Evolutionary conservation across 2,888 invertebrate species (phyloP).

Genomic region (Aphrophora alni): DNA sequence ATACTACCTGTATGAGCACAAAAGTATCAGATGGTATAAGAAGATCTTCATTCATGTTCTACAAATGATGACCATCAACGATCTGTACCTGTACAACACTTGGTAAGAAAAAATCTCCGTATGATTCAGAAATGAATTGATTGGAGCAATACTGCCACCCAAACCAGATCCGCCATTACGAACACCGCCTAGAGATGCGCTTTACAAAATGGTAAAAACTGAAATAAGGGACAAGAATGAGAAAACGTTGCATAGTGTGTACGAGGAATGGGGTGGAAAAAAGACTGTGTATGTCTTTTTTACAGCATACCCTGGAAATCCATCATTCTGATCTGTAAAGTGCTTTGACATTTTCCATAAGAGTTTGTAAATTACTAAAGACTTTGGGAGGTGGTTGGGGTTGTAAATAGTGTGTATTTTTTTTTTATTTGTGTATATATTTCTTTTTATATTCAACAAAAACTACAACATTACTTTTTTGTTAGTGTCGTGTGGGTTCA

Average conservation of each 20-base stretch:
- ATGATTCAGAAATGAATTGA: slow-evolving; percentile 25
- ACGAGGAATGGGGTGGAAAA: background rate
- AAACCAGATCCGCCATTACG: background rate
- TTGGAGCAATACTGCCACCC: slow-evolving; percentile 22
- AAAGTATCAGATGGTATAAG: slow-evolving; percentile 34
- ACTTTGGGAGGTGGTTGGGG: background rate
- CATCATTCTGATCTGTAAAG: background rate
- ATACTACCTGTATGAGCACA: slow-evolving; percentile 25
- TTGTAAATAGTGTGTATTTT: background rate
- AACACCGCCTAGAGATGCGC: background rate
- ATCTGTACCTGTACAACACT: background rate
- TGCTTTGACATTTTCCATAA: background rate
- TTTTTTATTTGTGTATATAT: no score
- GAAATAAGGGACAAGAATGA: background rate
- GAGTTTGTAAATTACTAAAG: background rate
- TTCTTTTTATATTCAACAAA: no score
- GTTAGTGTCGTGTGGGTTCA: no score
- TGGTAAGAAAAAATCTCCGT: slow-evolving; percentile 26
- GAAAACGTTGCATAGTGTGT: background rate
- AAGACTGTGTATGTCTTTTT: background rate
- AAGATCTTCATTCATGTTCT: slow-evolving; percentile 17
- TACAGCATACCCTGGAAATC: background rate
- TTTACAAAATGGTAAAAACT: background rate
- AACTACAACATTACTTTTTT: no score
- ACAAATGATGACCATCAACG: slow-evolving; percentile 1